These are phyloP conservation scores for Craniophora ligustri DNA, from an alignment of 2,888 invertebrate species.

Conservation along the genomic window DNA sequence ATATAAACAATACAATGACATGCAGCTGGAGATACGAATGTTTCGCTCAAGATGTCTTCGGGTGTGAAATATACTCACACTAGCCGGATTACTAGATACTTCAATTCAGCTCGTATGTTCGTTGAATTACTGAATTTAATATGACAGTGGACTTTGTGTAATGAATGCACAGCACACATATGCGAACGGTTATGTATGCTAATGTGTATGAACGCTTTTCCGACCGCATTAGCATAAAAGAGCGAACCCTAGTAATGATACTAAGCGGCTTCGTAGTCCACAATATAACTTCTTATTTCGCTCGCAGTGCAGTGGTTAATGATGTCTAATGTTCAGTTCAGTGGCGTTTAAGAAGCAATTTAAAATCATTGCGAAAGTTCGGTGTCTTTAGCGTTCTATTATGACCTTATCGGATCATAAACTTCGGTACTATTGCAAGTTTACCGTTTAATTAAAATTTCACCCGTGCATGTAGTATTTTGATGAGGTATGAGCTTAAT, in stretches of 20 bases:
- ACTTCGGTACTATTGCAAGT: slow-evolving; percentile 32
- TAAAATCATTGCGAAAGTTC: slow-evolving; percentile 44
- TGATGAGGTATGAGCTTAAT: slow-evolving; percentile 18
- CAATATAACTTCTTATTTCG: slow-evolving; percentile 32
- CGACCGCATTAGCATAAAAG: slow-evolving; percentile 52
- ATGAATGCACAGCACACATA: slow-evolving; percentile 39
- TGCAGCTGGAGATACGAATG: slow-evolving; percentile 10
- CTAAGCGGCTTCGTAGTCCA: slow-evolving; percentile 34
- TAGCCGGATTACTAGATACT: slow-evolving; percentile 19
- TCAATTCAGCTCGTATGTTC: slow-evolving; percentile 32
- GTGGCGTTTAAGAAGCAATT: slow-evolving; percentile 32
- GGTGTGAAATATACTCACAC: slow-evolving; percentile 29
- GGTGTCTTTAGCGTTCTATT: slow-evolving; percentile 32
- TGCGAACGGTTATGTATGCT: slow-evolving; percentile 30
- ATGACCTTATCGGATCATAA: slow-evolving; percentile 32
- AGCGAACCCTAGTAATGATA: slow-evolving; percentile 40
- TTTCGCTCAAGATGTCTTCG: slow-evolving; percentile 33
- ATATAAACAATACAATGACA: slow-evolving; percentile 9
- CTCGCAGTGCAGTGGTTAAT: slow-evolving; percentile 34
- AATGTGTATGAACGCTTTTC: slow-evolving; percentile 43
- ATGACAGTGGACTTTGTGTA: slow-evolving; percentile 46
- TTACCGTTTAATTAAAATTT: slow-evolving; percentile 34
- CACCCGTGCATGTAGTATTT: slow-evolving; percentile 1
- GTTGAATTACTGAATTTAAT: slow-evolving; percentile 49
- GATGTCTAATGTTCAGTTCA: slow-evolving; percentile 13